Percentiles rank a stretch among this genome's conserved stretches.
These are phyloP conservation scores for Drosophila nebulosa DNA, from an alignment of 1,140 invertebrate genomes.

Conservation along the genomic window DNA sequence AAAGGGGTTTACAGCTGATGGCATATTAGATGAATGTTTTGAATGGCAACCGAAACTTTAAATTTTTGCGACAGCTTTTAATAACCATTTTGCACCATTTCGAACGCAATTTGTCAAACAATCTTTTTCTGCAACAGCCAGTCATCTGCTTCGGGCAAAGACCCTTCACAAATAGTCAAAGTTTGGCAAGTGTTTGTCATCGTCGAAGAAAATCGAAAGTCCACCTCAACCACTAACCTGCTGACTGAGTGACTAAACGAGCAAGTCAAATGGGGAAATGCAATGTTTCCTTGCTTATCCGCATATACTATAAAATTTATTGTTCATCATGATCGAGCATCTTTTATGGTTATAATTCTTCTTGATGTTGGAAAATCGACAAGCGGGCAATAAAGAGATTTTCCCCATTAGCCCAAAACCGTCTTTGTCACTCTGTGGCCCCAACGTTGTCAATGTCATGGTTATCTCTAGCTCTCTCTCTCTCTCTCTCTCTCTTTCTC, in stretches of 20 bases:
- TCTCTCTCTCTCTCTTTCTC: constrained; percentile 3
- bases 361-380: constrained; percentile 18
- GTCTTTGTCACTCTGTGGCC: background rate
- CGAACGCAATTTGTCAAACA: background rate
- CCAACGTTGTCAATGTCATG: constrained; percentile 8
- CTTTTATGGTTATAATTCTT: constrained; percentile 7
- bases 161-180: background rate
- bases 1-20: background rate
- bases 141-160: background rate
- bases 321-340: constrained; percentile 19
- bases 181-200: constrained; percentile 30
- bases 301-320: constrained; percentile 4
- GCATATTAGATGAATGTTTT: background rate
- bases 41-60: no score
- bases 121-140: background rate
- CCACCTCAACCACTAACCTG: constrained; percentile 19
- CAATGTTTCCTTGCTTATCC: constrained; percentile 11
- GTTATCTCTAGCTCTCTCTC: no score
- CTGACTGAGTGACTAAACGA: constrained; percentile 1
- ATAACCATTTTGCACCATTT: background rate
- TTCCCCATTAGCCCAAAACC: constrained; percentile 28
- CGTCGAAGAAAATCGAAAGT: constrained; percentile 1
- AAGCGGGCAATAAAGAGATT: constrained; percentile 14
- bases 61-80: background rate
- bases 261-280: background rate